A percentile compares a stretch with the other conserved stretches of the same genome.
These are phyloP conservation scores for Limnephilus auricula DNA, from an alignment of 2,888 invertebrate genomes.

Conservation along the genomic window DNA sequence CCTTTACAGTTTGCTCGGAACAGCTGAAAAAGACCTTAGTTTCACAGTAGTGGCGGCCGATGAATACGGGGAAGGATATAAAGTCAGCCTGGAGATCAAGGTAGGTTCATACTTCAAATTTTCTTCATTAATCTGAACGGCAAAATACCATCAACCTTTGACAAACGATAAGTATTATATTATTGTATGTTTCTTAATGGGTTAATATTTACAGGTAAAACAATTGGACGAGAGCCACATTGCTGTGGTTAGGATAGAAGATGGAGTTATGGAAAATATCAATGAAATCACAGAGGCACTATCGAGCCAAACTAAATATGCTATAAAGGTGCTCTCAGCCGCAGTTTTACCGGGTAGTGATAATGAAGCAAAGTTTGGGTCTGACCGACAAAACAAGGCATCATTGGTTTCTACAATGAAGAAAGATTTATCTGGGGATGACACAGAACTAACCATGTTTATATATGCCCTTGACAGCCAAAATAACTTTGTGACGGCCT, in stretches of 20 bases:
- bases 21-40: conserved; percentile 69
- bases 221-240: conserved; percentile 73
- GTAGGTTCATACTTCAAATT: conserved; percentile 2
- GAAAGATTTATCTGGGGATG: conserved; percentile 54
- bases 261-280: conserved; percentile 74
- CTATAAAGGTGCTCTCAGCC: conserved; percentile 73
- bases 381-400: neutral
- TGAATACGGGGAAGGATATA: conserved; percentile 51
- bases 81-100: neutral
- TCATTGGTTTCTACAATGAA: neutral
- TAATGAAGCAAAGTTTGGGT: neutral
- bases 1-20: conserved; percentile 69
- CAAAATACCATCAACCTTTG: neutral
- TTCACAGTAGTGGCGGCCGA: conserved; percentile 74
- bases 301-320: conserved; percentile 71
- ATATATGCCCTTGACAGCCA: conserved; percentile 67
- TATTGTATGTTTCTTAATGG: neutral
- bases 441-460: conserved; percentile 65
- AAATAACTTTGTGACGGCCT: conserved; percentile 33
- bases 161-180: neutral
- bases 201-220: conserved; percentile 72
- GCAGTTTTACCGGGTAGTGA: conserved; percentile 71
- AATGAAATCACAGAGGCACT: conserved; percentile 70
- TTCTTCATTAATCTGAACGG: neutral
- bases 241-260: conserved; percentile 72